These are phyloP conservation scores for Spongilla lacustris DNA, from an alignment of 37 sponge, comb jelly and placozoan genomes.

Conservation along the genomic window DNA sequence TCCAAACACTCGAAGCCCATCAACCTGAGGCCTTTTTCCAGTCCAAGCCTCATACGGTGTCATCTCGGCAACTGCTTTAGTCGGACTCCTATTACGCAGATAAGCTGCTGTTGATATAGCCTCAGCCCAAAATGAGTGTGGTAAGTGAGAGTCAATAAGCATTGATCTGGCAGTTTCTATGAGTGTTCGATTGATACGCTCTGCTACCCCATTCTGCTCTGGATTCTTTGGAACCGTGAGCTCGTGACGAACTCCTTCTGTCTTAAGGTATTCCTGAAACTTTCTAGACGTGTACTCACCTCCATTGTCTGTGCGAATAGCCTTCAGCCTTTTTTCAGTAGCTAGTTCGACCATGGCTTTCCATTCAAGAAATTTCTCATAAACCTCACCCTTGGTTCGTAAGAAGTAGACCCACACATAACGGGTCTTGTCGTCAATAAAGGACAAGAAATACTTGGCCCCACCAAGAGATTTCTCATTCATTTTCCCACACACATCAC, in stretches of 20 bases:
- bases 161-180: slow-evolving; percentile 70
- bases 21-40: slow-evolving; percentile 25
- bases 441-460: slow-evolving; percentile 51
- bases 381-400: slow-evolving; percentile 46
- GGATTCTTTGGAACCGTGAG: slow-evolving; percentile 52
- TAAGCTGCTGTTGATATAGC: slow-evolving; percentile 69
- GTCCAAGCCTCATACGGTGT: slow-evolving; percentile 43
- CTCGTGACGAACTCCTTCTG: slow-evolving; percentile 41
- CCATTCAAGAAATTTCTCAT: slow-evolving; percentile 36
- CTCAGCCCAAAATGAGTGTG: slow-evolving; percentile 77
- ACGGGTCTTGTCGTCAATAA: slow-evolving; percentile 57
- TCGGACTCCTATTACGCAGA: slow-evolving; percentile 63
- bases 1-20: slow-evolving; percentile 45
- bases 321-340: slow-evolving; percentile 47
- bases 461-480: slow-evolving; percentile 37
- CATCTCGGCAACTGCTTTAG: slow-evolving; percentile 37
- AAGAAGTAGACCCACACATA: slow-evolving; percentile 46
- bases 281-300: slow-evolving; percentile 64
- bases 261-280: slow-evolving; percentile 47
- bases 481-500: slow-evolving; percentile 58
- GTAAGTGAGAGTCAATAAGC: slow-evolving; percentile 62
- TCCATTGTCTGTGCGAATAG: slow-evolving; percentile 58
- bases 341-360: slow-evolving; percentile 25
- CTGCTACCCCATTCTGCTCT: slow-evolving; percentile 53
- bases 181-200: slow-evolving; percentile 59